These are phyloP conservation scores for Rhombomys opimus DNA, from an alignment of 2,113 vertebrate genomes.

Conservation along the genomic window DNA sequence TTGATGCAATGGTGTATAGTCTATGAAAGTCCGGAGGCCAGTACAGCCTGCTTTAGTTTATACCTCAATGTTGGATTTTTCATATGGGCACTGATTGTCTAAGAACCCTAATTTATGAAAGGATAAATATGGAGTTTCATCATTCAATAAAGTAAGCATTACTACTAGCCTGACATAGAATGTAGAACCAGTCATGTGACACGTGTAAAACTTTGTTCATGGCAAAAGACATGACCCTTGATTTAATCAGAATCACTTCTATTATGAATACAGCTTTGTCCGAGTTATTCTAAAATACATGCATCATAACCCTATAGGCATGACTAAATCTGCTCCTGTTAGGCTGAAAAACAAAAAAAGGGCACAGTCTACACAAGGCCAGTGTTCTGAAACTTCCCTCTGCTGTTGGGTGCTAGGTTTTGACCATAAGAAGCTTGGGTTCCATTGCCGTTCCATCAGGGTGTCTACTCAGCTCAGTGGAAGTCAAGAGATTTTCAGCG, in stretches of 20 bases:
- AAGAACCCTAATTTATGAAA: slow-evolving; percentile 48
- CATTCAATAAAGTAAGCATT: slow-evolving; percentile 52
- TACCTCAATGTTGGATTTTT: slow-evolving; percentile 7
- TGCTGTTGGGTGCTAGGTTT: background rate
- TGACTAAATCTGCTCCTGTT: background rate
- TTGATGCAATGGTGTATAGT: background rate
- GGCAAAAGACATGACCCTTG: background rate
- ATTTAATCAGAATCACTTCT: slow-evolving; percentile 5
- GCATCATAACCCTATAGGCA: background rate
- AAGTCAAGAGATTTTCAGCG: background rate
- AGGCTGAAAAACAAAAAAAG: slow-evolving; percentile 27
- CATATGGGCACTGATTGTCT: slow-evolving; percentile 1
- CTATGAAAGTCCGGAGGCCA: background rate
- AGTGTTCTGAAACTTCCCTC: slow-evolving; percentile 3
- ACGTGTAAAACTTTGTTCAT: background rate
- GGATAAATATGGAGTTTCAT: slow-evolving; percentile 48
- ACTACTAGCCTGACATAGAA: background rate
- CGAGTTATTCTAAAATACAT: background rate
- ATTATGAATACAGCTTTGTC: background rate
- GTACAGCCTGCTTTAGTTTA: background rate
- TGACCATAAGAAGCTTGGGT: background rate
- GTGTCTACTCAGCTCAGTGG: background rate
- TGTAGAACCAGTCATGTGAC: background rate
- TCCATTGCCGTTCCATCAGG: background rate
- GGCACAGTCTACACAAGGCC: background rate